A percentile compares a stretch with the other conserved stretches of the same genome.
phyloP scores from a whole-genome alignment of 2,888 invertebrate species.

The Protophormia terraenovae region DNA sequence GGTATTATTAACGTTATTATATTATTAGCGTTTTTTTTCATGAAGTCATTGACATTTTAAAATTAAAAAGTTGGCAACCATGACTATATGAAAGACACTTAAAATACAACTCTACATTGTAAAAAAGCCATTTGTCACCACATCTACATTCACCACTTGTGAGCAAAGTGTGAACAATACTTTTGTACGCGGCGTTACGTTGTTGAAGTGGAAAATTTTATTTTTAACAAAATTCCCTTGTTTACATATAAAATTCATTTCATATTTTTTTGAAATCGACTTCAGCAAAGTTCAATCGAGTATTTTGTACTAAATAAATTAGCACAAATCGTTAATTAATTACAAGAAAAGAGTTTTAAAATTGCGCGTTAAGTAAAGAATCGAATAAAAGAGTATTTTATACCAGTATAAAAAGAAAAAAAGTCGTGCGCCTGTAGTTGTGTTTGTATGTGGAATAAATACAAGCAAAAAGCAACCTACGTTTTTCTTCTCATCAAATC shows the following conservation, averaged over 20 bases:
- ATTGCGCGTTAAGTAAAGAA: constrained; percentile 55
- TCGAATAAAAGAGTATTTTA: constrained; percentile 47
- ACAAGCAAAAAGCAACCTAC: constrained; percentile 59
- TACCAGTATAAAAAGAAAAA: constrained; percentile 53
- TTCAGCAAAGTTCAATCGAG: constrained; percentile 8
- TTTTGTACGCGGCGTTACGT: constrained; percentile 70
- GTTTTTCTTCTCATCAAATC: constrained; percentile 47
- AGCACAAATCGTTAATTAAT: not conserved
- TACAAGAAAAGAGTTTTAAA: constrained; percentile 65
- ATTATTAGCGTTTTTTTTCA: not conserved
- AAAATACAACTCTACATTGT: constrained; percentile 8
- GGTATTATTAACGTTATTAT: not conserved
- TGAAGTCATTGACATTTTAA: not conserved
- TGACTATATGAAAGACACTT: not conserved
- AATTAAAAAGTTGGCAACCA: not conserved
- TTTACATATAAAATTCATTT: constrained; percentile 61
- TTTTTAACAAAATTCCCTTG: constrained; percentile 68
- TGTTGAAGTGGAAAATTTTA: constrained; percentile 69
- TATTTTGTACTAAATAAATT: not conserved
- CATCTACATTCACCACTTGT: constrained; percentile 51
- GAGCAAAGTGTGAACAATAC: constrained; percentile 56
- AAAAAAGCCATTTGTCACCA: constrained; percentile 35
- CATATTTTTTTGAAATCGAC: constrained; percentile 43
- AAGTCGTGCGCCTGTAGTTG: constrained; percentile 44
- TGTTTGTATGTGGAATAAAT: constrained; percentile 44